phyloP scores from a whole-genome alignment of 1,140 invertebrate genomes.

The Platorchestia sp. region DNA sequence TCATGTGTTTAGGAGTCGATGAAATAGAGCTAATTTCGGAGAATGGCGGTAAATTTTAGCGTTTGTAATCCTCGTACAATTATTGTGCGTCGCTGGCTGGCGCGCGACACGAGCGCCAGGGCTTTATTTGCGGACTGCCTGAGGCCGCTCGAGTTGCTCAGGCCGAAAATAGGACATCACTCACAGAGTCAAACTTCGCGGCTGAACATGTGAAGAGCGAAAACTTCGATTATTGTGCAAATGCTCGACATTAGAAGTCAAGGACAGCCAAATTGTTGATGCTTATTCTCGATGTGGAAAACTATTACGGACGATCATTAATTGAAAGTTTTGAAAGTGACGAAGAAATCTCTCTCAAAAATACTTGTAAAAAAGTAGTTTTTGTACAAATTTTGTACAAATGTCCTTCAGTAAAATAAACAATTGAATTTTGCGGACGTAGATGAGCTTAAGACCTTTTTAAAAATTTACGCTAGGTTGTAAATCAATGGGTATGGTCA shows the following conservation, averaged over 20 bases:
- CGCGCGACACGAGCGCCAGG: background rate
- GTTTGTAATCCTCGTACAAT: background rate
- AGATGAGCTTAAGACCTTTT: background rate
- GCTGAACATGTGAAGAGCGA: background rate
- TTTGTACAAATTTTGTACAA: background rate
- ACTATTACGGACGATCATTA: background rate
- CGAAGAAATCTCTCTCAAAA: background rate
- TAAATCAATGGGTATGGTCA: background rate
- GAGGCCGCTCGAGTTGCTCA: background rate
- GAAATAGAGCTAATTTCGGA: background rate
- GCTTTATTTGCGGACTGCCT: background rate
- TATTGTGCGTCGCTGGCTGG: background rate
- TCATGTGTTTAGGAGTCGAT: background rate
- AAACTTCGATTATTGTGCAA: background rate
- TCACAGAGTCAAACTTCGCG: background rate
- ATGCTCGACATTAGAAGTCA: background rate
- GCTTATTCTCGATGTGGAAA: background rate
- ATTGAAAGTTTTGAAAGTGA: background rate
- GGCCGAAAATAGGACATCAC: background rate
- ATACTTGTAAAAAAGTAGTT: background rate
- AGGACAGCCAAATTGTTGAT: background rate
- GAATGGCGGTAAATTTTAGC: background rate
- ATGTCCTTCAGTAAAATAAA: background rate
- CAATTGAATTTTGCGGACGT: background rate
- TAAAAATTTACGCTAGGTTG: background rate